These are phyloP conservation scores for Huso huso DNA, from an alignment of 2,797 vertebrate genomes.

Conservation along the genomic window DNA sequence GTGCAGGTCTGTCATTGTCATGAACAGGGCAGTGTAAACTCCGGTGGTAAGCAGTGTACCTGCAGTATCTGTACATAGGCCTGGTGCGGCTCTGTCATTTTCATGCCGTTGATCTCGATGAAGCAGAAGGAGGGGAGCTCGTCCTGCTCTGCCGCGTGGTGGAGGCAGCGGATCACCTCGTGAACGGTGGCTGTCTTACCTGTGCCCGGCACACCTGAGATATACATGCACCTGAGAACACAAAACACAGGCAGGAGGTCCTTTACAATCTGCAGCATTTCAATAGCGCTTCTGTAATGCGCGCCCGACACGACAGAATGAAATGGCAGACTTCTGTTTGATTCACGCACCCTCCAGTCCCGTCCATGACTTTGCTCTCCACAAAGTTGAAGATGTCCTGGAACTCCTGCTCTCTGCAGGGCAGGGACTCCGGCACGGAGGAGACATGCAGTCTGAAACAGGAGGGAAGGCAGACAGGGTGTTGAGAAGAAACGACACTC, in stretches of 20 bases:
- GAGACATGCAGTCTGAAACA: conserved; percentile 79
- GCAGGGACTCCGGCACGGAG: conserved; percentile 80
- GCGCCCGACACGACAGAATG: too few relatives aligned
- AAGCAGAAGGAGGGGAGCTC: conserved; percentile 72
- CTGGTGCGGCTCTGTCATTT: conserved; percentile 93
- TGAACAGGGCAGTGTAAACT: conserved; percentile 4
- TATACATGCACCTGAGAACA: conserved; percentile 84
- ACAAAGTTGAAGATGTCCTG: conserved; percentile 92
- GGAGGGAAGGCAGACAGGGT: neutral
- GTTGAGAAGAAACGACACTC: neutral
- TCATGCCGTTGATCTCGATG: conserved; percentile 94
- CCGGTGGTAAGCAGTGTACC: conserved; percentile 39
- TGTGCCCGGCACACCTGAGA: conserved; percentile 92
- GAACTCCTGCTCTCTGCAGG: conserved; percentile 92
- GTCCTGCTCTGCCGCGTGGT: conserved; percentile 63
- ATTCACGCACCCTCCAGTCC: conserved; percentile 79
- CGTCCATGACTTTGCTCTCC: conserved; percentile 86
- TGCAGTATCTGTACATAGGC: conserved; percentile 87
- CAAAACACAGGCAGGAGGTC: neutral
- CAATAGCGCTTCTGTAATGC: neutral
- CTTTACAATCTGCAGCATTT: neutral
- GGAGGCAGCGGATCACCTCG: conserved; percentile 76
- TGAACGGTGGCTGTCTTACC: conserved; percentile 93
- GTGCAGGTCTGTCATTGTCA: too few relatives aligned
- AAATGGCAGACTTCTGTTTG: neutral